These are phyloP conservation scores for Oxyruncus cristatus DNA, from an alignment of 2,113 vertebrate genomes.

Conservation along the genomic window DNA sequence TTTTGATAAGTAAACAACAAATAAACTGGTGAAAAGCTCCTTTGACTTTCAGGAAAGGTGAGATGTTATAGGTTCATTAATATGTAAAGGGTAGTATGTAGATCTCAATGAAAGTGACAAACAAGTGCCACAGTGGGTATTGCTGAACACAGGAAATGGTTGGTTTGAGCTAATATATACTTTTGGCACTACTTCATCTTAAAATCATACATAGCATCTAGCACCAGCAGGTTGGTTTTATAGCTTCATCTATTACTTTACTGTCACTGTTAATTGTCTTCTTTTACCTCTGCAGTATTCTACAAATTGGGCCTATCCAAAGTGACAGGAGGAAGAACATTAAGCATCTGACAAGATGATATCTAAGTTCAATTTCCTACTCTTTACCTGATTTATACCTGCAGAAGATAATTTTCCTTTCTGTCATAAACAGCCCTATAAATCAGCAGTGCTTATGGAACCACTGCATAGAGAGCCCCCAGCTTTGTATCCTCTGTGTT, in stretches of 20 bases:
- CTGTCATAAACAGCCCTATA: constrained; percentile 99
- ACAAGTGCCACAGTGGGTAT: constrained; percentile 82
- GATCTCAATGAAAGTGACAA: constrained; percentile 86
- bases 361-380: constrained; percentile 99
- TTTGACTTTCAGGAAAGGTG: constrained; percentile 84
- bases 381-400: constrained; percentile 99
- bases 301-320: constrained; percentile 99
- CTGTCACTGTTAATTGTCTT: constrained; percentile 99
- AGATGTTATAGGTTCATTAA: constrained; percentile 82
- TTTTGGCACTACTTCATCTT: constrained; percentile 94
- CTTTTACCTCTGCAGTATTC: constrained; percentile 99
- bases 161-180: constrained; percentile 87
- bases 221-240: constrained; percentile 98
- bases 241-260: constrained; percentile 99
- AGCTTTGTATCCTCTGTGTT: constrained; percentile 96
- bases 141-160: constrained; percentile 84
- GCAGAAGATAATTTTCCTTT: constrained; percentile 99
- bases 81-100: constrained; percentile 82
- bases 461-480: constrained; percentile 86
- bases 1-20: constrained; percentile 77
- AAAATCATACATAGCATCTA: constrained; percentile 99
- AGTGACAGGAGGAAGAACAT: constrained; percentile 99
- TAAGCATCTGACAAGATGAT: constrained; percentile 99
- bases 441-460: constrained; percentile 99
- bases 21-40: constrained; percentile 60